Conservation (phyloP, 2,113 vertebrate genomes). For the Melanocharis versteri region DNA sequence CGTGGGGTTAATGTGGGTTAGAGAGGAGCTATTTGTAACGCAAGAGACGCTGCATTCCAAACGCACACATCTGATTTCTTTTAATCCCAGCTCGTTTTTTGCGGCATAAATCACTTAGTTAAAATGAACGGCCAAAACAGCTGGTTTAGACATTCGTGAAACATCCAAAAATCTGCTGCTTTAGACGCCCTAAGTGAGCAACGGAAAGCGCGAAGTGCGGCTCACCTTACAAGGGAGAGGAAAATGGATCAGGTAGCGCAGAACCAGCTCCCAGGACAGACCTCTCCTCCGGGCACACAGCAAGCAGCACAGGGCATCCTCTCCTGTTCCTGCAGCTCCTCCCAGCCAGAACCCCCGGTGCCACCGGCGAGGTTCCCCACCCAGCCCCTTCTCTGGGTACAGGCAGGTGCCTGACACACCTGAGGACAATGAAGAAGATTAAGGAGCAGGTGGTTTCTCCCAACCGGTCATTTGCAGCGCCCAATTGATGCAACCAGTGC, state of each 20-base stretch:
- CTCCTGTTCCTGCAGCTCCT: rapidly evolving
- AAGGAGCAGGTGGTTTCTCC: neutral
- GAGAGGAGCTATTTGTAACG: slow-evolving; percentile 77
- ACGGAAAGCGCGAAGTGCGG: neutral
- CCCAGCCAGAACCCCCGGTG: rapidly evolving
- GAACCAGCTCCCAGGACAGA: rapidly evolving
- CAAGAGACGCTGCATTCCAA: slow-evolving; percentile 77
- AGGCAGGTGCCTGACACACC: neutral
- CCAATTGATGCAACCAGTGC: rapidly evolving
- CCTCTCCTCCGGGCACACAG: rapidly evolving
- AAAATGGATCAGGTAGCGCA: neutral
- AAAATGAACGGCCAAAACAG: slow-evolving; percentile 64
- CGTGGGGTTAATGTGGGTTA: slow-evolving; percentile 82
- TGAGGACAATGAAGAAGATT: neutral
- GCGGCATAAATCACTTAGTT: slow-evolving; percentile 67
- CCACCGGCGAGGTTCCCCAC: rapidly evolving
- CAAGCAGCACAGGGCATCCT: rapidly evolving
- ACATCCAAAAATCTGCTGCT: slow-evolving; percentile 14
- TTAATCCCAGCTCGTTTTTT: slow-evolving; percentile 76
- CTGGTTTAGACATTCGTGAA: slow-evolving; percentile 4
- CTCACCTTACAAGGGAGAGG: neutral
- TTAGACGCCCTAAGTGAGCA: neutral
- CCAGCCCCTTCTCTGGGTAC: rapidly evolving
- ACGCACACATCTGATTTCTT: slow-evolving; percentile 81
- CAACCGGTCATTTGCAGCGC: rapidly evolving